Percentiles rank a stretch among this genome's conserved stretches.
Conservation (phyloP, 2,797 vertebrate genomes). For the Myripristis jacobus region DNA sequence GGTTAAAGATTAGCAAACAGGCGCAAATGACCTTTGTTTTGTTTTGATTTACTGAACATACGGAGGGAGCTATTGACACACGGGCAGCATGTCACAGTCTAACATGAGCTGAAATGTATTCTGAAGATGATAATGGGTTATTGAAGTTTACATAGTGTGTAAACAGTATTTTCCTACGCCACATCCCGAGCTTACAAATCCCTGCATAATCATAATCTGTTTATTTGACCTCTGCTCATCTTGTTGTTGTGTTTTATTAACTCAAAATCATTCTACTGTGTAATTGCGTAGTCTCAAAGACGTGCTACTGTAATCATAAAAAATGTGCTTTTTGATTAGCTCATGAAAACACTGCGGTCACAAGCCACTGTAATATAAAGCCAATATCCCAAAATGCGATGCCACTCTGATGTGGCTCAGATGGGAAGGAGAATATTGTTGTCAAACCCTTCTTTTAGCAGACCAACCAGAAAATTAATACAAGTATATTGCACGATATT, state of each 20-base stretch:
- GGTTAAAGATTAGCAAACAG: too few species aligned
- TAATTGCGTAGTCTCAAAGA: slow-evolving; percentile 56
- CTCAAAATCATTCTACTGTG: slow-evolving; percentile 56
- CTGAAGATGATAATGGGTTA: not conserved
- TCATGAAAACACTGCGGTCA: slow-evolving; percentile 14
- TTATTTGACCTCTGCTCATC: slow-evolving; percentile 64
- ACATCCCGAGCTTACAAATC: slow-evolving; percentile 17
- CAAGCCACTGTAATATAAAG: slow-evolving; percentile 24
- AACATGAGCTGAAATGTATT: not conserved
- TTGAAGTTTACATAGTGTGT: not conserved
- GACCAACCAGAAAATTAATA: slow-evolving; percentile 36
- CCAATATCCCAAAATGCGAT: slow-evolving; percentile 16
- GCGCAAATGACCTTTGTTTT: too few species aligned
- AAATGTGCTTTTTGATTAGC: slow-evolving; percentile 43
- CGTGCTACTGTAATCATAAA: slow-evolving; percentile 52
- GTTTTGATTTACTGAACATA: too few species aligned
- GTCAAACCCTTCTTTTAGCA: slow-evolving; percentile 28
- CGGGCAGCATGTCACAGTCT: not conserved
- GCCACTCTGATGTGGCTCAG: not conserved
- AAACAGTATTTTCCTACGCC: slow-evolving; percentile 8
- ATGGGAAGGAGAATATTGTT: slow-evolving; percentile 23
- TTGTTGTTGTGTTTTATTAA: slow-evolving; percentile 47
- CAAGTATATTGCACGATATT: not conserved
- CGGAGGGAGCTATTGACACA: not conserved
- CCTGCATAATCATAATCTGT: slow-evolving; percentile 40